phyloP scores from a whole-genome alignment of 2,797 vertebrate genomes.

The Tachyglossus aculeatus region DNA sequence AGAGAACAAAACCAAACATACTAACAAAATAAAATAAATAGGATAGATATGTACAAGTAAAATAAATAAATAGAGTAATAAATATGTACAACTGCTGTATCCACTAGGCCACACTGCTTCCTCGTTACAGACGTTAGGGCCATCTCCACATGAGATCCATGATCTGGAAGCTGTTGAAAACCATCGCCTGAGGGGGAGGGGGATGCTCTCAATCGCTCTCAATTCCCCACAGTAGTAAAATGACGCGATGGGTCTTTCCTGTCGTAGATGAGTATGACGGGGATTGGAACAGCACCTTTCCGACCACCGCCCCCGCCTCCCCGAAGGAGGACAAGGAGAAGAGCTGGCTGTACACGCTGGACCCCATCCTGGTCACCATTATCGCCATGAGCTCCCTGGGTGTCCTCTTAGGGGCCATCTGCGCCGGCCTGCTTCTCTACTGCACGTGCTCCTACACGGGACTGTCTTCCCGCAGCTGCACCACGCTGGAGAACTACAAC shows the following conservation, averaged over 20 bases:
- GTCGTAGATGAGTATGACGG: slow-evolving; percentile 82
- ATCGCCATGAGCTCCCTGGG: slow-evolving; percentile 97
- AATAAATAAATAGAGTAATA: too few species aligned
- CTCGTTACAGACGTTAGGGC: too few species aligned
- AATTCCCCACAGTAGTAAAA: too few species aligned
- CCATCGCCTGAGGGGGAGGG: too few species aligned
- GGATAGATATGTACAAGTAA: too few species aligned
- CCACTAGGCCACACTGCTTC: too few species aligned
- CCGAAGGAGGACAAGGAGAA: slow-evolving; percentile 88
- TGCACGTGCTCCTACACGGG: slow-evolving; percentile 93
- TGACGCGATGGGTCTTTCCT: slow-evolving; percentile 39
- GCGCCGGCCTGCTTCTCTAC: slow-evolving; percentile 93
- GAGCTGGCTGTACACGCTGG: slow-evolving; percentile 92
- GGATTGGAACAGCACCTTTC: slow-evolving; percentile 83
- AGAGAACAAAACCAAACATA: too few species aligned
- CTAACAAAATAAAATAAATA: too few species aligned
- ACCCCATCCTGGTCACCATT: slow-evolving; percentile 97
- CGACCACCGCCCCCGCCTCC: slow-evolving; percentile 83
- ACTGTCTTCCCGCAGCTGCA: slow-evolving; percentile 92
- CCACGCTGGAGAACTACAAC: slow-evolving; percentile 98
- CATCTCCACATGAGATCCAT: too few species aligned
- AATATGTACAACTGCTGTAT: too few species aligned
- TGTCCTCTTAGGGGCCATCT: slow-evolving; percentile 90
- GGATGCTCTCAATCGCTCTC: too few species aligned
- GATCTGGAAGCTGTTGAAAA: too few species aligned